Conservation (phyloP, 2,113 vertebrate species). For the Suncus etruscus region DNA sequence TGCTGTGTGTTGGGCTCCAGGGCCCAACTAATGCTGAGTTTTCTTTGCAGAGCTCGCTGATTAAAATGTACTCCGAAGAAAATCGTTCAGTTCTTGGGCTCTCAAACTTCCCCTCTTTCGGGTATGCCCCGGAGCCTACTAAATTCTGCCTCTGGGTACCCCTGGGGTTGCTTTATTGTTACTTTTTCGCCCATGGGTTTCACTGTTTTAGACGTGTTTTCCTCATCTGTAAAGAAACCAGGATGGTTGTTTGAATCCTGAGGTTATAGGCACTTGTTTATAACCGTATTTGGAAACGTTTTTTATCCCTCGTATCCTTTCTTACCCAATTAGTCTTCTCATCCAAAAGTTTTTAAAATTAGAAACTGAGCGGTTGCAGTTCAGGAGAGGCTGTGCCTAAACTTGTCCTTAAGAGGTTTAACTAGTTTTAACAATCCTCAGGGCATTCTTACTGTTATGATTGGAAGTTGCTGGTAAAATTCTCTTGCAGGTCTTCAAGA, state of each 20-base stretch:
- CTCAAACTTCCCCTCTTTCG: not conserved
- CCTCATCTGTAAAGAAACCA: not conserved
- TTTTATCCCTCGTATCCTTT: not conserved
- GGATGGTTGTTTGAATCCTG: conserved; percentile 9
- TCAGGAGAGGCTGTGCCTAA: not conserved
- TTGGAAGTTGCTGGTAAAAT: not conserved
- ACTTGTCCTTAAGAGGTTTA: conserved; percentile 14
- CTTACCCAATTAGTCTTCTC: not conserved
- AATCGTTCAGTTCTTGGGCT: not conserved
- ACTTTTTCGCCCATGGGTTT: not conserved
- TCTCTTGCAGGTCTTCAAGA: not conserved
- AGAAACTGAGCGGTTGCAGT: conserved; percentile 9
- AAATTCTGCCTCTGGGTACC: no score
- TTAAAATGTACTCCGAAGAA: rapidly evolving
- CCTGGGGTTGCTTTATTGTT: not conserved
- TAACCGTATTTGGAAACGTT: not conserved
- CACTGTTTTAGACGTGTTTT: not conserved
- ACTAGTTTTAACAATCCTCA: not conserved
- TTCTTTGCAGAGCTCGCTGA: not conserved
- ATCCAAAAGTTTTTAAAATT: conserved; percentile 35
- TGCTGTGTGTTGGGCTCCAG: no score
- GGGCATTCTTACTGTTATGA: not conserved
- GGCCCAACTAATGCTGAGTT: not conserved
- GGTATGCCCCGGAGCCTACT: not conserved
- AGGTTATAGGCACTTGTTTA: not conserved